Base-by-base conservation (phyloP, 2,113 vertebrate species). In the Xenotilapia caudafasciata region DNA sequence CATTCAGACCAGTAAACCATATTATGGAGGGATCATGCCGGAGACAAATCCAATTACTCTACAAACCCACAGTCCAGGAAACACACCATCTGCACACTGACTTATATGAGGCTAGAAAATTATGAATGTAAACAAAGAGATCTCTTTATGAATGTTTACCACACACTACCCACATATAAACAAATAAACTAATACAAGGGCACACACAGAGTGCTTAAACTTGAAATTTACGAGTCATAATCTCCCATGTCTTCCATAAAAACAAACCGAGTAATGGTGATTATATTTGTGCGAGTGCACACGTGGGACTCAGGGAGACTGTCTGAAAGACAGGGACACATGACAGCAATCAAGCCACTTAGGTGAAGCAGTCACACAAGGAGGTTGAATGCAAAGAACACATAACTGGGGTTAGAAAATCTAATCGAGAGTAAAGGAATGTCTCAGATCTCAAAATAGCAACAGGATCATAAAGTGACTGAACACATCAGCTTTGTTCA, bases 331-430 rank as follows among this genome's bases (percentile, higher is more conserved):
- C 58, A 47, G 42, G 86, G 49, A 84, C 93, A 89, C 90, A 94
- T 94, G 93, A 95, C 85, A 80, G 60, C 38, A 82, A 92, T 93
- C 73, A 87, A 88, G 51, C 51, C 33, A 86, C 80, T 90, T 91
- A 49, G 26, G 84, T 65, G 77, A 91, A 88, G 38, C 21, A 51
- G 83, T 88, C 79, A 60, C 68, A 83, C 85, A 83, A 86, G 81
- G 88, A 86, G 45, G 35, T 35, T 68, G 40, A 82, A 90, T 9
- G 77, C 60, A 92, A 70, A 81, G 82, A 60, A 85, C 56, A 81
- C 65, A 79, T 56, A 90, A 86, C 11, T 68, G 17, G 19, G 6
- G 83, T 40, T 54, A 9, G 88, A 15, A 90, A 90, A 93, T 89
- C 47, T 19, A 88, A 92, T 93, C 19, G 62, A n/a, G 13, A 83